Percentiles rank a stretch among this genome's conserved stretches.
Conservation (phyloP, 2,113 vertebrate genomes). For the Zingel zingel region DNA sequence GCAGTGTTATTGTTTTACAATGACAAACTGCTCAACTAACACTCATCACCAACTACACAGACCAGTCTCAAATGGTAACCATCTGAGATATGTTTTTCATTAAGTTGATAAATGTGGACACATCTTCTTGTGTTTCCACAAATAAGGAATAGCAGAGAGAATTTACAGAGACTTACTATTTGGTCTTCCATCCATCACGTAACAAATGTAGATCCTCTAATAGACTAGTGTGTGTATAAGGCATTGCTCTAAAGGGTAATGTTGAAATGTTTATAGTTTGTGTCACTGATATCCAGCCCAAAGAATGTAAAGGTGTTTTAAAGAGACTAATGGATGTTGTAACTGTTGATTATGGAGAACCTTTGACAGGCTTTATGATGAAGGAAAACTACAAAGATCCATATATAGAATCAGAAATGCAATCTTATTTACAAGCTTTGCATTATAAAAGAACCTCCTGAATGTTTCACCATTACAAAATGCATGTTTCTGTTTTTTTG, state of each 20-base stretch:
- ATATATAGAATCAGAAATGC: slow-evolving; percentile 35
- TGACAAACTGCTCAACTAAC: slow-evolving; percentile 28
- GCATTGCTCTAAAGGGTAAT: slow-evolving; percentile 54
- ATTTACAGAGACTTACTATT: slow-evolving; percentile 40
- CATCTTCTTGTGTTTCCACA: slow-evolving; percentile 17
- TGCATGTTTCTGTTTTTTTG: slow-evolving; percentile 37
- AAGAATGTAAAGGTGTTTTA: slow-evolving; percentile 82
- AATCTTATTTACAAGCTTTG: slow-evolving; percentile 48
- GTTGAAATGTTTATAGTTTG: slow-evolving; percentile 65
- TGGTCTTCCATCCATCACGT: slow-evolving; percentile 55
- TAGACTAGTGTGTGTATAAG: slow-evolving; percentile 54
- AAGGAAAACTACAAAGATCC: slow-evolving; percentile 66
- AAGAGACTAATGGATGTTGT: slow-evolving; percentile 81
- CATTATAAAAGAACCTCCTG: slow-evolving; percentile 44
- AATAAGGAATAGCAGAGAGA: neutral
- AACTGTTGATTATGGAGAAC: slow-evolving; percentile 55
- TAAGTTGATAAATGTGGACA: neutral
- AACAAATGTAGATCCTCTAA: slow-evolving; percentile 41
- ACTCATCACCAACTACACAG: slow-evolving; percentile 43
- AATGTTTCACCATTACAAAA: slow-evolving; percentile 54
- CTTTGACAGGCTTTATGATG: slow-evolving; percentile 61
- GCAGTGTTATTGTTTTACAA: slow-evolving; percentile 43
- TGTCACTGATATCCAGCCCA: slow-evolving; percentile 81
- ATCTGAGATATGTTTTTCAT: slow-evolving; percentile 10
- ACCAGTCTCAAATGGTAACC: slow-evolving; percentile 46